phyloP scores from a whole-genome alignment of 2,113 vertebrate genomes.

The Procavia capensis region DNA sequence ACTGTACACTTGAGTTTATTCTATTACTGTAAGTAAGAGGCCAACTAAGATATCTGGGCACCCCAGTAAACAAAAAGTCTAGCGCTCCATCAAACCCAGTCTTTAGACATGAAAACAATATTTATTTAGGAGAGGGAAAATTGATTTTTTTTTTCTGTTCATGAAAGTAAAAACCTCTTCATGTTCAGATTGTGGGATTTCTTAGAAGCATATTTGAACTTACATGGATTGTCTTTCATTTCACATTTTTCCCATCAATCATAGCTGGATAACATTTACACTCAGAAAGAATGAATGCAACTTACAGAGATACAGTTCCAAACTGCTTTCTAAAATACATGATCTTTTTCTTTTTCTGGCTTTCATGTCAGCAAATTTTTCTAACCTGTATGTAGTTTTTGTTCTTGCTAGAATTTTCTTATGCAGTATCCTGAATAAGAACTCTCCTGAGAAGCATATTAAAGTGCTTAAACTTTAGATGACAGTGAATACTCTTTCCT shows the following conservation, averaged over 20 bases:
- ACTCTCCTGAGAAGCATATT: not conserved
- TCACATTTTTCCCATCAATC: slow-evolving; percentile 35
- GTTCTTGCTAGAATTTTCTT: not conserved
- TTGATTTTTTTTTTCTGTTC: not conserved
- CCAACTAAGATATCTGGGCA: not conserved
- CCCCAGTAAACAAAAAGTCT: not conserved
- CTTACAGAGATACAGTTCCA: not conserved
- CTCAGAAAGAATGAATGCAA: not conserved
- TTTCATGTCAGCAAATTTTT: not conserved
- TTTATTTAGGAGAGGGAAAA: not conserved
- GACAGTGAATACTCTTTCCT: not conserved
- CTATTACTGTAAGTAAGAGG: not conserved
- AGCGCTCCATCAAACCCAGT: not conserved
- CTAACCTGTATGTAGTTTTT: not conserved
- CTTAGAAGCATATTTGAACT: not conserved
- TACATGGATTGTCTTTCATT: not conserved
- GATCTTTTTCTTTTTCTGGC: not conserved
- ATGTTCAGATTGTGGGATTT: not conserved
- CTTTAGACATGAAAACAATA: slow-evolving; percentile 24
- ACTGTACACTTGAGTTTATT: not conserved
- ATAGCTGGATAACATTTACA: not conserved
- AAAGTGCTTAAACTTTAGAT: not conserved
- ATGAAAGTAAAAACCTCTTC: not conserved
- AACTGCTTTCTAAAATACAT: not conserved
- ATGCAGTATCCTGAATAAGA: not conserved